Conservation (phyloP, 2,888 invertebrate genomes). For the Calameuta filiformis region DNA sequence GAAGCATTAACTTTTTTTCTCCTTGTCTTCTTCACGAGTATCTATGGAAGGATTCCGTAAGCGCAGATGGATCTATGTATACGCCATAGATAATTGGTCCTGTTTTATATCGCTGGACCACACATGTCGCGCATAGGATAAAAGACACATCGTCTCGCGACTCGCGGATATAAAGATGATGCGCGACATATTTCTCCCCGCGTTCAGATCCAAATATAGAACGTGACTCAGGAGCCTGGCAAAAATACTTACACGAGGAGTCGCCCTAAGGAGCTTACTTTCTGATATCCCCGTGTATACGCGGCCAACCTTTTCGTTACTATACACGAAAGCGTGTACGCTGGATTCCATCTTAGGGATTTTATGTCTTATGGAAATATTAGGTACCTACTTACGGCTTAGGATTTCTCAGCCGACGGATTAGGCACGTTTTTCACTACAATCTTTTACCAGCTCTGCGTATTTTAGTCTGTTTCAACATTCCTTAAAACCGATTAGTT, state of each 20-base stretch:
- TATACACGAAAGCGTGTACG: not conserved
- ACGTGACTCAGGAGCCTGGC: conserved; percentile 38
- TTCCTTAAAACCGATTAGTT: not conserved
- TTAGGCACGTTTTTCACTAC: not conserved
- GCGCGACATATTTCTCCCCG: conserved; percentile 58
- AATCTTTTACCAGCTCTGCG: not conserved
- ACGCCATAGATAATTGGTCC: conserved; percentile 10
- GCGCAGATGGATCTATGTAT: not conserved
- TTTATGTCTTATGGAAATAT: not conserved
- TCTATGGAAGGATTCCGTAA: not conserved
- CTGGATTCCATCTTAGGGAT: not conserved
- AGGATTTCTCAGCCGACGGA: not conserved
- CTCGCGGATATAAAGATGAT: conserved; percentile 31
- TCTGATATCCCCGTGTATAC: not conserved
- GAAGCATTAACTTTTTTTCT: not conserved
- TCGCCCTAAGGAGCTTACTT: not conserved
- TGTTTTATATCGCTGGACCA: conserved; percentile 23
- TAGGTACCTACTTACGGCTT: not conserved
- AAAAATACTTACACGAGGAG: conserved; percentile 2
- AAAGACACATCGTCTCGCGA: conserved; percentile 38
- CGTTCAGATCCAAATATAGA: conserved; percentile 43
- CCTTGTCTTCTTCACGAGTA: not conserved
- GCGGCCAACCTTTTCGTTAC: not conserved
- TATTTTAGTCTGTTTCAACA: not conserved
- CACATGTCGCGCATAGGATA: conserved; percentile 43